A percentile compares a stretch with the other conserved stretches of the same genome.
Conservation (phyloP, 2,797 vertebrate genomes). For the Prunella strophiata region DNA sequence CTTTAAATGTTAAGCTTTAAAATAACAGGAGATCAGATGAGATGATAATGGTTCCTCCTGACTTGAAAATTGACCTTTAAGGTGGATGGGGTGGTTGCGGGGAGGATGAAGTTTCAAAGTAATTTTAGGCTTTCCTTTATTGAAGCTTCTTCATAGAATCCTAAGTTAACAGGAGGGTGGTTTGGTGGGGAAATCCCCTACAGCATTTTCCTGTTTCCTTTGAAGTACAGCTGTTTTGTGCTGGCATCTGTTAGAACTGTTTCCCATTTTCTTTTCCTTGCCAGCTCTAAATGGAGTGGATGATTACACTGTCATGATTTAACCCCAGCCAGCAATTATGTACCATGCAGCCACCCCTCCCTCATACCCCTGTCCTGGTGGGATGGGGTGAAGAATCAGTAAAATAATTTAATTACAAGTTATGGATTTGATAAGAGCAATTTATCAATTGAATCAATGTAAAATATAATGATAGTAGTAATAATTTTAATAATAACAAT, state of each 20-base stretch:
- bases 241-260: not conserved
- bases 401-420: not conserved
- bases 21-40: not conserved
- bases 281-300: not conserved
- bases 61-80: not conserved
- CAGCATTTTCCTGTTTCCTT: not conserved
- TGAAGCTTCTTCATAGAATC: not conserved
- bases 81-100: accelerated
- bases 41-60: not conserved
- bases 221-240: not conserved
- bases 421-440: not conserved
- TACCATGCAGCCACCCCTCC: not conserved
- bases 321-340: not conserved
- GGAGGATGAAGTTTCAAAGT: not conserved
- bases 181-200: not conserved
- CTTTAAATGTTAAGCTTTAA: conserved; percentile 9
- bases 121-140: not conserved
- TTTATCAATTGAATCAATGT: not conserved
- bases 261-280: not conserved
- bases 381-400: not conserved
- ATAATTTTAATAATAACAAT: not conserved
- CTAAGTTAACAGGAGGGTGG: not conserved
- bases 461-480: not conserved
- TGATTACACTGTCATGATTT: not conserved
- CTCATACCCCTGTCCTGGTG: not conserved